Evolutionary conservation across 2,888 invertebrate genomes (phyloP).

Genomic region (Oeneis ivallda): DNA sequence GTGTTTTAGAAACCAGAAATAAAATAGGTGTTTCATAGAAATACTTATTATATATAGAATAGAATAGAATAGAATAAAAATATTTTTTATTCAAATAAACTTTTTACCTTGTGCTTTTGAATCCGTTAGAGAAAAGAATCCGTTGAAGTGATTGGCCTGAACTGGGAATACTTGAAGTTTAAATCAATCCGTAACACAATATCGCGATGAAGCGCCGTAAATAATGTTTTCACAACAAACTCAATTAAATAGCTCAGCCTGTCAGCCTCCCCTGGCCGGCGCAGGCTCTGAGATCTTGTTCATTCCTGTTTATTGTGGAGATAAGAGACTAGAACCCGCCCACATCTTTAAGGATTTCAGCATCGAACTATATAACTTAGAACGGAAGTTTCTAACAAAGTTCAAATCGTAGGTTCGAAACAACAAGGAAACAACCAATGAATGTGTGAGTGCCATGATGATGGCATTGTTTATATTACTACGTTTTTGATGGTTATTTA

Average conservation of each 20-base stretch:
- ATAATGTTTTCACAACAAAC: slow-evolving; percentile 57
- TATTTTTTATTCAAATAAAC: too few species aligned
- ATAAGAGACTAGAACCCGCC: background rate
- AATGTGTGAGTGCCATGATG: too few species aligned
- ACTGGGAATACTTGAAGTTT: slow-evolving; percentile 17
- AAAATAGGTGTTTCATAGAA: background rate
- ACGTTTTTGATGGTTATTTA: too few species aligned
- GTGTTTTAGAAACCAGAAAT: background rate
- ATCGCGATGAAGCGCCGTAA: slow-evolving; percentile 42
- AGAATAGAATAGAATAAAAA: too few species aligned
- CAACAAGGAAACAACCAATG: too few species aligned
- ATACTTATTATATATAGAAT: too few species aligned
- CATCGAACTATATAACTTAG: too few species aligned
- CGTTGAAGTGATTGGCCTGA: background rate
- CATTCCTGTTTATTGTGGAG: background rate
- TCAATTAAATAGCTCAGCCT: slow-evolving; percentile 44
- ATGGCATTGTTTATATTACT: too few species aligned
- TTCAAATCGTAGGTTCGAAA: too few species aligned
- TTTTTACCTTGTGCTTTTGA: too few species aligned
- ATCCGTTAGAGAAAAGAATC: background rate
- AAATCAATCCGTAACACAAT: slow-evolving; percentile 24
- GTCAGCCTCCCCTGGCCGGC: slow-evolving; percentile 4
- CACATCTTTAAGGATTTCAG: background rate
- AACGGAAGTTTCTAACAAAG: too few species aligned
- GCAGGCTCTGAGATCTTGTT: background rate